Evolutionary conservation across 2,113 vertebrate genomes (phyloP).

Genomic region (Thryonomys swinderianus): DNA sequence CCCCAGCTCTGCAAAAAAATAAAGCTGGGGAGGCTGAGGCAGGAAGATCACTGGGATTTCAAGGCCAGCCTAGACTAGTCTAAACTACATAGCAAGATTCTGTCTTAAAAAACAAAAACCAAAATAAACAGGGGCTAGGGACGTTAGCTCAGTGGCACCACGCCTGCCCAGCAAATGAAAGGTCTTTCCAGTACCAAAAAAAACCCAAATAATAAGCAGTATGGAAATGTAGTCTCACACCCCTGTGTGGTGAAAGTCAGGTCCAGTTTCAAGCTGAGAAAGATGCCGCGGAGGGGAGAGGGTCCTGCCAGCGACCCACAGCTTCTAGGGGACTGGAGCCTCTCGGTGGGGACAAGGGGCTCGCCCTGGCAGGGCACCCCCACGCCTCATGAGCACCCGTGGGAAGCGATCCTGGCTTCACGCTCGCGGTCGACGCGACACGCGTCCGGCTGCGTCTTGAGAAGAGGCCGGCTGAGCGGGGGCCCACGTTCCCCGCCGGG

Average conservation of each 20-base stretch:
- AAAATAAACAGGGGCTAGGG: neutral
- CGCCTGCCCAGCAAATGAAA: too few relatives aligned
- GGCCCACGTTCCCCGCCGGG: neutral
- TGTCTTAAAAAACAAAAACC: neutral
- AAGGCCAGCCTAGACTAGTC: neutral
- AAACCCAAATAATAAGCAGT: neutral
- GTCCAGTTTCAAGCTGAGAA: neutral
- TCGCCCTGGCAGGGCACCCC: neutral
- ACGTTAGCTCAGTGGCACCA: too few relatives aligned
- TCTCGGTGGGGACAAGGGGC: neutral
- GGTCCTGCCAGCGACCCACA: neutral
- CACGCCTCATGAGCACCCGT: neutral
- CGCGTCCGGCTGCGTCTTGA: neutral
- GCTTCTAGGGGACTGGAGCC: neutral
- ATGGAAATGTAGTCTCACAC: neutral
- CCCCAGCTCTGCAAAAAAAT: neutral
- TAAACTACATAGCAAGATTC: neutral
- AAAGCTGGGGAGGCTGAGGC: neutral
- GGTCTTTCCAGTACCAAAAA: too few relatives aligned
- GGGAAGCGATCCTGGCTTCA: neutral
- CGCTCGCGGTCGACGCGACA: neutral
- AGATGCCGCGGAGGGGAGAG: too few relatives aligned
- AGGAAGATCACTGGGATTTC: neutral
- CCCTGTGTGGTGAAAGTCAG: fast-evolving
- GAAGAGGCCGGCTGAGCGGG: fast-evolving